These are phyloP conservation scores for Odiellus spinosus DNA, from an alignment of 2,888 invertebrate genomes.

Conservation along the genomic window DNA sequence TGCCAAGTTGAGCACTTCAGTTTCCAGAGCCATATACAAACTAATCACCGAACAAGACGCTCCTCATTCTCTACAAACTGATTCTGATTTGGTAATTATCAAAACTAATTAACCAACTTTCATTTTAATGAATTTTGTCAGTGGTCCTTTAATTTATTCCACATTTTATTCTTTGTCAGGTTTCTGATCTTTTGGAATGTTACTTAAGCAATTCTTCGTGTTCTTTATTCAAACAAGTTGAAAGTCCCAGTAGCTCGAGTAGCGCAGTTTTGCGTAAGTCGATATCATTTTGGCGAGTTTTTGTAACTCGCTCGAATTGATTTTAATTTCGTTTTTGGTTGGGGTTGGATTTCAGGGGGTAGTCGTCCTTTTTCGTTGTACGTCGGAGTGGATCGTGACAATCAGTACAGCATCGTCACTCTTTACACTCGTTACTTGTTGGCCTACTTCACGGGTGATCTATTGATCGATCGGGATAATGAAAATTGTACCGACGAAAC, in stretches of 20 bases:
- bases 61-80: too few relatives aligned
- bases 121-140: too few relatives aligned
- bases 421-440: conserved; percentile 44
- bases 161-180: too few relatives aligned
- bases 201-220: conserved; percentile 57
- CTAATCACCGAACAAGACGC: too few relatives aligned
- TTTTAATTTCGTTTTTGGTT: too few relatives aligned
- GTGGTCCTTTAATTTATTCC: too few relatives aligned
- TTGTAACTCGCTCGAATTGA: too few relatives aligned
- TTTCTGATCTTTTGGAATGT: conserved; percentile 60
- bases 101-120: too few relatives aligned
- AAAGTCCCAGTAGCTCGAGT: background rate
- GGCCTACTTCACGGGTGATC: conserved; percentile 43
- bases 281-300: background rate
- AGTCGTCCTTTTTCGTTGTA: conserved; percentile 41
- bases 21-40: too few relatives aligned
- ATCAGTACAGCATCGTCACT: conserved; percentile 27
- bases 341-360: too few relatives aligned
- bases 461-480: conserved; percentile 24
- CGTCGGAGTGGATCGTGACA: conserved; percentile 39
- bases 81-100: too few relatives aligned
- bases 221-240: conserved; percentile 37
- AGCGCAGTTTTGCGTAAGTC: background rate
- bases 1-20: background rate
- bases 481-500: conserved; percentile 35